phyloP scores from a whole-genome alignment of 1,140 invertebrate genomes.

The Danaus melanippus region DNA sequence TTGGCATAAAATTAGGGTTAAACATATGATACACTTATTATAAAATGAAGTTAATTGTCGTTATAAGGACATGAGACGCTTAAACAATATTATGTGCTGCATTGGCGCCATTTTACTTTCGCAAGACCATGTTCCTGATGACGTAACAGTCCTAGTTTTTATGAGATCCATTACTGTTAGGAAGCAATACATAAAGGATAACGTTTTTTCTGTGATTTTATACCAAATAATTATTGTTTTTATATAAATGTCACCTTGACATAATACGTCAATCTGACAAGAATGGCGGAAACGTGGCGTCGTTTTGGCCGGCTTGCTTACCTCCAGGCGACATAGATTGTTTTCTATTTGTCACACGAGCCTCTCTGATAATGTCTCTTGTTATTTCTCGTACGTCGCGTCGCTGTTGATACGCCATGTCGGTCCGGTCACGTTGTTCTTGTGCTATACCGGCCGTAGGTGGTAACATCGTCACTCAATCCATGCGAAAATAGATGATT shows the following conservation, averaged over 20 bases:
- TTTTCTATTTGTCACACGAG: constrained; percentile 54
- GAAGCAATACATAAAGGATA: constrained; percentile 17
- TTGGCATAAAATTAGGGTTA: too few species aligned
- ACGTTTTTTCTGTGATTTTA: constrained; percentile 35
- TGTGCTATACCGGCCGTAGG: constrained; percentile 63
- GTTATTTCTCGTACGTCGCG: constrained; percentile 64
- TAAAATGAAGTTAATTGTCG: too few species aligned
- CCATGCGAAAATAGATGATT: constrained; percentile 48
- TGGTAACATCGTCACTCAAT: constrained; percentile 68
- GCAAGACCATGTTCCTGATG: constrained; percentile 43
- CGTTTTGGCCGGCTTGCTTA: constrained; percentile 65
- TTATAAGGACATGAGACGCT: constrained; percentile 8
- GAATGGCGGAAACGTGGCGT: constrained; percentile 70
- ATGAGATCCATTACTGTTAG: constrained; percentile 20
- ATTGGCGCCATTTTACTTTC: constrained; percentile 73
- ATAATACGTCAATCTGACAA: constrained; percentile 63
- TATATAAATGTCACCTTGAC: constrained; percentile 68
- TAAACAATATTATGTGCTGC: constrained; percentile 32
- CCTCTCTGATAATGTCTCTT: constrained; percentile 61
- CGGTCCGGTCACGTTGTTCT: constrained; percentile 57
- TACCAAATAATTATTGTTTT: constrained; percentile 51
- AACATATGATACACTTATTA: too few species aligned
- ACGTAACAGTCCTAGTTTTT: constrained; percentile 60
- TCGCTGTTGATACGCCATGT: constrained; percentile 63
- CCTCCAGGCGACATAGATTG: constrained; percentile 64